Evolutionary conservation across 2,113 vertebrate genomes (phyloP), one percentile per base, ranked within the genome.

Genomic region (Aix galericulata): DNA sequence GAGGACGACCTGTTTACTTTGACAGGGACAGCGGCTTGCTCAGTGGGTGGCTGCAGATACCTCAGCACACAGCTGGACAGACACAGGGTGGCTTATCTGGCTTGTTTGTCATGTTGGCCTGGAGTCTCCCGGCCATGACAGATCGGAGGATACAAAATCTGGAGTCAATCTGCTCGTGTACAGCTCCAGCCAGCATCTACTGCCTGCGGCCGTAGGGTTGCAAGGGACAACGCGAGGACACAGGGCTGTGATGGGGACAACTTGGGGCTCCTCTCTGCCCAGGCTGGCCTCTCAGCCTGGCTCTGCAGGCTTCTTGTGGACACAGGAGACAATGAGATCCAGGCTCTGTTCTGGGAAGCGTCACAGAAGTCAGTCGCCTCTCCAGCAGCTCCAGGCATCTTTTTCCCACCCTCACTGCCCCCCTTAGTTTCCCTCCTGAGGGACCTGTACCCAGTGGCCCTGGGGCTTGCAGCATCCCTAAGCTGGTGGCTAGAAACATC

Each of bases 141-240:
- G 15, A 34, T 55, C 14, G 22, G 88, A 86, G 52, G 17, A 67
- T 80, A 34, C 27, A 93, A 86, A 83, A 88, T 73, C 40, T 64
- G 23, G 32, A 73, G 44, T 8, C 1, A 8, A 26, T 31, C 0
- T 3, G 74, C 32, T 16, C 25, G 34, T 9, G 55, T 48, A 55
- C 11, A 63, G 20, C 36, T 79, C 55, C 59, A 67, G 36, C 31
- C 50, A 91, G 63, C 75, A 82, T n/a, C 59, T 80, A 29, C 26
- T 3, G 14, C 55, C 55, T 80, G 59, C 50, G 60, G 34, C 50
- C 13, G 5, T 17, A 36, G 25, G 15, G 36, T 25, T 38, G 60
- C 2, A 0, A 0, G 0, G 29, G 42, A 12, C 53, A 80, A 38
- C 38, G 50, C 0, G 5, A 50, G 13, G 36, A 59, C 17, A 29